phyloP scores from a whole-genome alignment of 2,888 invertebrate genomes.

The Oscheius sp. region DNA sequence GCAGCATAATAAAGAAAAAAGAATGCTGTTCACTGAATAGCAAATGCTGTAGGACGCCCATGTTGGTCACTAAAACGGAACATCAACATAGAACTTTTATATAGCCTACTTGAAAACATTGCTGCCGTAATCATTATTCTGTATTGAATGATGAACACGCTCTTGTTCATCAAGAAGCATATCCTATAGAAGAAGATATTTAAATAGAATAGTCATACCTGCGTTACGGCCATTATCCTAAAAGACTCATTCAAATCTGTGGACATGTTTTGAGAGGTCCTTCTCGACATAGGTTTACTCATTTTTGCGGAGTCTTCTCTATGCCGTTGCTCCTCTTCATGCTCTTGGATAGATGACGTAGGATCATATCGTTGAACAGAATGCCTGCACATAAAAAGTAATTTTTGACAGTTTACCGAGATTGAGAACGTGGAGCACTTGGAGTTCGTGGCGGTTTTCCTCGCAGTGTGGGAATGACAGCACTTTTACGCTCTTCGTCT shows the following conservation, averaged over 20 bases:
- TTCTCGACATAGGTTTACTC: background rate
- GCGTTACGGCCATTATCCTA: slow-evolving; percentile 10
- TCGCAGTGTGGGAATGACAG: slow-evolving; percentile 50
- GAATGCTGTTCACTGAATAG: background rate
- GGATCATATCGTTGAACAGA: slow-evolving; percentile 40
- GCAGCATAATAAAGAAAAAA: background rate
- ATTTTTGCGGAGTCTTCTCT: background rate
- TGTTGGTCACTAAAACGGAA: slow-evolving; percentile 13
- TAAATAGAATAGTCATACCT: background rate
- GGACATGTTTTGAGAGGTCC: background rate
- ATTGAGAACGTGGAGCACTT: slow-evolving; percentile 34
- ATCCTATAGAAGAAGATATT: background rate
- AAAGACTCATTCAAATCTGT: slow-evolving; percentile 22
- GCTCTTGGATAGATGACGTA: slow-evolving; percentile 39
- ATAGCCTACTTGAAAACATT: slow-evolving; percentile 12
- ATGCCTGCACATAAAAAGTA: background rate
- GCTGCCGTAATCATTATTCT: slow-evolving; percentile 12
- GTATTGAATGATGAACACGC: slow-evolving; percentile 12
- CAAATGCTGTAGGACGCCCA: slow-evolving; percentile 24
- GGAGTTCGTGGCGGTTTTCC: slow-evolving; percentile 41
- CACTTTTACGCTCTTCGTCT: slow-evolving; percentile 42
- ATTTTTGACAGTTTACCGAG: slow-evolving; percentile 2
- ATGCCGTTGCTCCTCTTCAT: slow-evolving; percentile 3
- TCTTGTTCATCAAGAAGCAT: background rate
- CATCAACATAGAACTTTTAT: background rate